Base-by-base conservation (phyloP, 2,797 vertebrate genomes). In the Melanotaenia nigrans region DNA sequence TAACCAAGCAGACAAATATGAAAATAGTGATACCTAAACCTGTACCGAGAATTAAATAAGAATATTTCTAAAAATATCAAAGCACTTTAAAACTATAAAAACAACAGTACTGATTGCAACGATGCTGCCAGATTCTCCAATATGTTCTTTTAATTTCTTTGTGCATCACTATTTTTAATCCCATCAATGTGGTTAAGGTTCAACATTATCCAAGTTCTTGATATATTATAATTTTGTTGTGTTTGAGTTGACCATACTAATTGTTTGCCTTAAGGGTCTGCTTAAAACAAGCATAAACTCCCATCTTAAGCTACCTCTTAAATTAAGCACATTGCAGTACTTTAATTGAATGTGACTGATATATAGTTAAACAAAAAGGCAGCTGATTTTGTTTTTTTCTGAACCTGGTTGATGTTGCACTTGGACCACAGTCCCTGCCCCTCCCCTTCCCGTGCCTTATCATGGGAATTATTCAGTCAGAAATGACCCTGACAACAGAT, bases 201-300 rank as follows among this genome's bases (percentile, higher is more conserved):
- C 47, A 76, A 68, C n/a, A 60, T 80, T 25, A 53, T 33, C 33
- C 28, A 47, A 22, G 53, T 75, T 85, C 61, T 74, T 66, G 18
- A 54, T 65, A 64, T 71, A n/a, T 75, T 56, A 3, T 42, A 25
- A 77, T 61, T 75, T 70, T 70, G 4, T 69, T 68, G 38, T 62
- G 68, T 75, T 74, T 65, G 30, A 78, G 42, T 40, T 80, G 42
- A 76, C n/a, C 38, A 58, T 38, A 24, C 67, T 78, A 72, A 25
- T 12, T 55, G 53, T 28, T 81, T 84, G 84, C 88, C 85, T 88
- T 89, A 81, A 78, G 72, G 62, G 56, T 85, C 61, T 1, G 16
- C 28, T 18, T 55, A 18, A 57, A 57, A 42, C 1, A 68, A 68
- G 24, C 47, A 10, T n/a, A 24, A 59, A 10, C 4, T 35, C 22